A percentile compares a stretch with the other conserved stretches of the same genome.
phyloP scores from a whole-genome alignment of 2,113 vertebrate species.

The Charadrius vociferus region DNA sequence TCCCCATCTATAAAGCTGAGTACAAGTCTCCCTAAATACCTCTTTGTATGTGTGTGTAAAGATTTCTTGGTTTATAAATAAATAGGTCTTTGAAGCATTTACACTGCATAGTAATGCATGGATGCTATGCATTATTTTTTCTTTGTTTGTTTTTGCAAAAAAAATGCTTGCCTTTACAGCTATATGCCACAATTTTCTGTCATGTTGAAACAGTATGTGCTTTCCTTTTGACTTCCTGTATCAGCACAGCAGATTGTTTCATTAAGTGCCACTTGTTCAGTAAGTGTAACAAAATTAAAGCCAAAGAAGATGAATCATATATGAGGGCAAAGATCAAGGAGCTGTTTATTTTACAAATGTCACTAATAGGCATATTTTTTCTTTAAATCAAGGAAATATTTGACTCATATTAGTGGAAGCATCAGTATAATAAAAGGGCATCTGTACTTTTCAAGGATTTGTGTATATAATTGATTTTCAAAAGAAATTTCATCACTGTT shows the following conservation, averaged over 20 bases:
- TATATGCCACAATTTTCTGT: background rate
- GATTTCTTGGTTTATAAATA: background rate
- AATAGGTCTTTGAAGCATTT: background rate
- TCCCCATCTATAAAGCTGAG: background rate
- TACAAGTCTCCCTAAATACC: background rate
- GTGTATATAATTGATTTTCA: conserved; percentile 21
- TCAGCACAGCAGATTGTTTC: conserved; percentile 7
- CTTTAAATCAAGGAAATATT: conserved; percentile 42
- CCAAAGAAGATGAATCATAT: conserved; percentile 21
- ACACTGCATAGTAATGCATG: background rate
- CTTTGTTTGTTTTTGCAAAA: background rate
- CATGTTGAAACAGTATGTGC: background rate
- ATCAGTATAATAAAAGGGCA: conserved; percentile 13
- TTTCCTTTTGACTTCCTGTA: conserved; percentile 2
- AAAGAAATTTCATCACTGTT: background rate
- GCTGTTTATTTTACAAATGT: conserved; percentile 51
- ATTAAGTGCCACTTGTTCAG: conserved; percentile 38
- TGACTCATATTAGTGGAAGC: background rate
- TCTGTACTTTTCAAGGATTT: conserved; percentile 19
- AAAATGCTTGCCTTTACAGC: background rate
- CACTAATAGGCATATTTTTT: conserved; percentile 23
- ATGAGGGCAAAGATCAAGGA: conserved; percentile 40
- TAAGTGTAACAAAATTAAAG: conserved; percentile 45
- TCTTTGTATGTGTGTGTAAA: background rate
- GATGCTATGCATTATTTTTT: background rate